Conservation (phyloP, 2,797 vertebrate species). For the Acipenser ruthenus region DNA sequence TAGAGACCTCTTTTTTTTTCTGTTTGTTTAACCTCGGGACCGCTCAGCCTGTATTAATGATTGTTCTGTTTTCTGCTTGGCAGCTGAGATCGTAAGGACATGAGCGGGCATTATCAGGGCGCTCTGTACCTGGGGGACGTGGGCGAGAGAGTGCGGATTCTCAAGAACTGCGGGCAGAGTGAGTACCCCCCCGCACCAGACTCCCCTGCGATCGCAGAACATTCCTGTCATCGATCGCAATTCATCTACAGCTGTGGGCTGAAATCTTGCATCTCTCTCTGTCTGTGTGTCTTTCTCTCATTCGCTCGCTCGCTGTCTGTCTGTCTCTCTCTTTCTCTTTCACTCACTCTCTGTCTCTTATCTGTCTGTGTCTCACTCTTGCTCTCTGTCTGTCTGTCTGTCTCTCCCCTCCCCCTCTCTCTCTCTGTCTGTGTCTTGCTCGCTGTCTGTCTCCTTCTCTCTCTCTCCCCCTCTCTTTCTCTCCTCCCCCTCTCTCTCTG, state of each 20-base stretch:
- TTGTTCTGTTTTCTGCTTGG: background rate
- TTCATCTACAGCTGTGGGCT: too few species aligned
- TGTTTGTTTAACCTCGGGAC: background rate
- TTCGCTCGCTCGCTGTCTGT: too few species aligned
- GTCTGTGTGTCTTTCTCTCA: too few species aligned
- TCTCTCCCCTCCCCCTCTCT: background rate
- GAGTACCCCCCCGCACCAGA: slow-evolving; percentile 36
- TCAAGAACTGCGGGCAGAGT: slow-evolving; percentile 97
- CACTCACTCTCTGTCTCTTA: too few species aligned
- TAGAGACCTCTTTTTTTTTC: too few species aligned
- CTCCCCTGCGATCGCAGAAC: background rate
- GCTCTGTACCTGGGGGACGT: slow-evolving; percentile 90
- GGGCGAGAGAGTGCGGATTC: slow-evolving; percentile 86
- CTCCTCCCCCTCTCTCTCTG: too few species aligned
- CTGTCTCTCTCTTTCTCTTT: too few species aligned
- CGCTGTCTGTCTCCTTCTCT: background rate
- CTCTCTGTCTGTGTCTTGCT: background rate
- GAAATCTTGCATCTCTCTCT: too few species aligned
- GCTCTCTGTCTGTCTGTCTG: too few species aligned
- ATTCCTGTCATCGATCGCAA: too few species aligned
- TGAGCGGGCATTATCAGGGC: slow-evolving; percentile 97
- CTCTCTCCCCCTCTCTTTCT: background rate
- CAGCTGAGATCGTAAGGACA: slow-evolving; percentile 97
- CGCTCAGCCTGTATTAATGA: too few species aligned
- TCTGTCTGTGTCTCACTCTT: too few species aligned